Evolutionary conservation across 2,113 vertebrate genomes (phyloP), one percentile per base, ranked within the genome.

Genomic region (Formicarius rufipectus): DNA sequence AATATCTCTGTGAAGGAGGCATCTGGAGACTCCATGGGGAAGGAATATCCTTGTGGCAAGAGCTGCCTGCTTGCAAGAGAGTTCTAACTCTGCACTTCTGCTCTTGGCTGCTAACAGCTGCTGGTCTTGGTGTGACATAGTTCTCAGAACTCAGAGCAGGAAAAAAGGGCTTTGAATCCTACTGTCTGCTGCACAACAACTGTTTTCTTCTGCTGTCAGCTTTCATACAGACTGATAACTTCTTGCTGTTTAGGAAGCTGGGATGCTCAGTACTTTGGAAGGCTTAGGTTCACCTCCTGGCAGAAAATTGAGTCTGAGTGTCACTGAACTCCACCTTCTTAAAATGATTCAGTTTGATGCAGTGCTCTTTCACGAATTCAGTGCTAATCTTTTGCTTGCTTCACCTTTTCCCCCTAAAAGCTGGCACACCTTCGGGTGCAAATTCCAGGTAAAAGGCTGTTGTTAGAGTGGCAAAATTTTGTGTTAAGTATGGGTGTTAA

Each of bases 11-110:
- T 52, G 33, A 69, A 50, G 59, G 52, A 58, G 31, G 5, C 37
- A 16, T 10, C 60, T 55, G 37, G n/a, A 47, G 40, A n/a, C 17
- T 77, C 53, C 8, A 1, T 22, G 17, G 66, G 62, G 18, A 31
- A 63, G 44, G 14, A 64, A 76, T 47, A 37, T 67, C 15, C 31
- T 33, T 9, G 4, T 60, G n/a, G 21, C 13, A 76, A 44, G 44
- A 1, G 2, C 1, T 87, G 28, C 19, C 27, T 85, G 16, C 28
- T 18, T 50, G 9, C 9, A 45, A 62, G 11, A 0, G 1, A 81
- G 28, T 40, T 91, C 47, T 44, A 30, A 55, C 40, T 50, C 56
- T 49, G 20, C 25, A 45, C 19, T 33, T 90, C 49, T 89, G 31
- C 39, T 93, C 42, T 42, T 31, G 35, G 25, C 35, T 25, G 9